Evolutionary conservation across 2,888 invertebrate species (phyloP).

Genomic region (Stenodema calcarata): DNA sequence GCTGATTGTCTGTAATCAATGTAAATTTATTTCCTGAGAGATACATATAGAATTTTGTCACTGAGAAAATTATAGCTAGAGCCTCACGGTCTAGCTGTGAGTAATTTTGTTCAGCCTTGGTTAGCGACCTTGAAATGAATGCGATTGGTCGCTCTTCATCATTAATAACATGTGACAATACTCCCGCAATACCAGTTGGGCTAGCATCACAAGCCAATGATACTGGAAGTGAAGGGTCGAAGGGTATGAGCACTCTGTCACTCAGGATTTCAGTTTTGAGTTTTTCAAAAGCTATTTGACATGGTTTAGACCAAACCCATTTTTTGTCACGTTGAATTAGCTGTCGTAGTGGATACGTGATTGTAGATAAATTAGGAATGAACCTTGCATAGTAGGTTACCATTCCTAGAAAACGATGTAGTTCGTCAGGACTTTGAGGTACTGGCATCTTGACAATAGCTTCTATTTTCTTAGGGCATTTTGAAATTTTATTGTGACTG

Average conservation of each 20-base stretch:
- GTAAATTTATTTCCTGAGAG: slow-evolving; percentile 24
- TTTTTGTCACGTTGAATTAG: slow-evolving; percentile 47
- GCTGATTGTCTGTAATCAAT: slow-evolving; percentile 29
- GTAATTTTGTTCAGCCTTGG: slow-evolving; percentile 58
- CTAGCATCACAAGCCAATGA: slow-evolving; percentile 53
- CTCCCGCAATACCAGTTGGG: slow-evolving; percentile 45
- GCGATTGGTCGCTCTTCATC: slow-evolving; percentile 52
- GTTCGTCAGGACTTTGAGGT: slow-evolving; percentile 46
- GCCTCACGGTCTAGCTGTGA: slow-evolving; percentile 37
- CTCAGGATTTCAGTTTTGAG: slow-evolving; percentile 55
- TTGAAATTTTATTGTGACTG: slow-evolving; percentile 25
- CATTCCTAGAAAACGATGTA: slow-evolving; percentile 29
- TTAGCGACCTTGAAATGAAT: slow-evolving; percentile 55
- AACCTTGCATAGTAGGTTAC: slow-evolving; percentile 41
- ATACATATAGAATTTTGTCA: slow-evolving; percentile 20
- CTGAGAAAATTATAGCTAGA: neutral
- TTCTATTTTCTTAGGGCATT: slow-evolving; percentile 44
- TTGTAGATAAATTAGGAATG: slow-evolving; percentile 27
- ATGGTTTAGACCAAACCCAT: slow-evolving; percentile 54
- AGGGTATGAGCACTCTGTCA: slow-evolving; percentile 55
- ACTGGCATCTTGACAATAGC: slow-evolving; percentile 38
- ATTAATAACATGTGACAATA: slow-evolving; percentile 48
- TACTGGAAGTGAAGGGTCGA: slow-evolving; percentile 54
- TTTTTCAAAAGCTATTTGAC: slow-evolving; percentile 55
- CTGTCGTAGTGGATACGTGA: slow-evolving; percentile 53